Conservation (phyloP, 2,888 invertebrate species). For the Pseudococcus longispinus region DNA sequence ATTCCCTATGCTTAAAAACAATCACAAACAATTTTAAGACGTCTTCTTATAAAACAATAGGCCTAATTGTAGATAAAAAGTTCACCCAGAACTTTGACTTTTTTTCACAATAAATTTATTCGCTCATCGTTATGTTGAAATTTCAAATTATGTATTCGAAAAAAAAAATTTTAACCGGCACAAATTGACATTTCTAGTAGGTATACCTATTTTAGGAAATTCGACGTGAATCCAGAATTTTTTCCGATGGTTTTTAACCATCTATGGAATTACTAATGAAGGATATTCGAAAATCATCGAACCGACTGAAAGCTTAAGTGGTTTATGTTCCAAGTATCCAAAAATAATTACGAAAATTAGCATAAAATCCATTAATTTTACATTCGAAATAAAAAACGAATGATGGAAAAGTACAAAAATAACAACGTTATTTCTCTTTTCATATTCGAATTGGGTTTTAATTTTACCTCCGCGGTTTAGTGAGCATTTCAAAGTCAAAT, state of each 20-base stretch:
- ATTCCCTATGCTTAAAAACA: neutral
- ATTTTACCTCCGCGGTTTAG: neutral
- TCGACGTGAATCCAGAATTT: neutral
- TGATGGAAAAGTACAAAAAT: neutral
- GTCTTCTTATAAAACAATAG: neutral
- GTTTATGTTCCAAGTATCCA: neutral
- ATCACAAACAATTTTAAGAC: neutral
- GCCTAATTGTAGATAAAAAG: neutral
- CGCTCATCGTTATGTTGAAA: no score
- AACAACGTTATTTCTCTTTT: neutral
- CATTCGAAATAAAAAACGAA: neutral
- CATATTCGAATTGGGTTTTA: neutral
- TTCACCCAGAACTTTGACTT: neutral
- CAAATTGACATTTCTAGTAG: conserved; percentile 31
- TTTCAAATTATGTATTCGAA: neutral
- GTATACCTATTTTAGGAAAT: neutral
- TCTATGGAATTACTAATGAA: neutral
- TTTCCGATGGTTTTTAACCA: neutral
- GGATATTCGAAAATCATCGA: neutral
- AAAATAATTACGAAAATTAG: neutral
- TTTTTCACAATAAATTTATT: neutral
- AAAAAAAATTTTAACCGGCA: neutral
- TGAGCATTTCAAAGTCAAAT: no score
- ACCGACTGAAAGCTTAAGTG: neutral
- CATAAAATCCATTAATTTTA: neutral